Percentiles rank a stretch among this genome's conserved stretches.
These are phyloP conservation scores for Lophochroa leadbeateri DNA, from an alignment of 2,113 vertebrate genomes.

Conservation along the genomic window DNA sequence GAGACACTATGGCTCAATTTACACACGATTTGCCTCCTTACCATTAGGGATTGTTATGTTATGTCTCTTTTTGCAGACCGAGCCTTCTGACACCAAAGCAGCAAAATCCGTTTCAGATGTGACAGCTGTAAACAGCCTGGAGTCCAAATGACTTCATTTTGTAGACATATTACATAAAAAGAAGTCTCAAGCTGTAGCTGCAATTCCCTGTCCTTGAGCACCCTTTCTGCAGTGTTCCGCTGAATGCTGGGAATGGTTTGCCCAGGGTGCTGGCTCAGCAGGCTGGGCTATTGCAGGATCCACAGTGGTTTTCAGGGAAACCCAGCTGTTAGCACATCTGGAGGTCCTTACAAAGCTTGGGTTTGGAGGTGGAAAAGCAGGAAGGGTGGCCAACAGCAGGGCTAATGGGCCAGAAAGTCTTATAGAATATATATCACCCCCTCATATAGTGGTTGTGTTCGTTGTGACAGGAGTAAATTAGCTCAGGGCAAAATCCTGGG, in stretches of 20 bases:
- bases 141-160: constrained; percentile 1
- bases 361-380: not conserved
- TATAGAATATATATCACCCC: not conserved
- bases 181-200: not conserved
- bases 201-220: not conserved
- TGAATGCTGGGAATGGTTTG: not conserved
- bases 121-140: constrained; percentile 3
- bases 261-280: not conserved
- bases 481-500: not conserved
- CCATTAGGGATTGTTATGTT: not conserved
- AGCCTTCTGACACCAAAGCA: not conserved
- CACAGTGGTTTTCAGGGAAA: not conserved
- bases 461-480: not conserved
- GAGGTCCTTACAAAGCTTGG: not conserved
- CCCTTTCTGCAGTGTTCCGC: not conserved
- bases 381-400: too few species aligned
- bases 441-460: not conserved
- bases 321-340: not conserved
- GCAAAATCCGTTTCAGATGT: constrained; percentile 1
- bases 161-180: not conserved
- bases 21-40: not conserved
- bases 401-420: not conserved
- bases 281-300: not conserved
- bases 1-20: not conserved
- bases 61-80: not conserved